These are phyloP conservation scores for Thamnophis sirtalis DNA, from an alignment of 2,113 vertebrate species.

Conservation along the genomic window DNA sequence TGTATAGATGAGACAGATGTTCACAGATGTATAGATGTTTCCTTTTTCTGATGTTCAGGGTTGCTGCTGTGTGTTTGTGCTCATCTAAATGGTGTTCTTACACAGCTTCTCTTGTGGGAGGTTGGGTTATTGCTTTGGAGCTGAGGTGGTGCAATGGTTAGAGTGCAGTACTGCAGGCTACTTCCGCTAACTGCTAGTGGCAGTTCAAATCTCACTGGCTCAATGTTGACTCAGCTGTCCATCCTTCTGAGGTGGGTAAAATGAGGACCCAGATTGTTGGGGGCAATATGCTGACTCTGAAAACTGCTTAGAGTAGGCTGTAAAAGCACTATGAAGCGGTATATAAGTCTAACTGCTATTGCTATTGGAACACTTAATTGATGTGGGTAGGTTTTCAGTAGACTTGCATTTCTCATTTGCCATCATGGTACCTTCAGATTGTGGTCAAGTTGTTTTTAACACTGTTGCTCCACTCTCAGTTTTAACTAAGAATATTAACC, in stretches of 20 bases:
- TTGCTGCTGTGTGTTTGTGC: not conserved
- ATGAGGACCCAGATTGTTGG: too few species aligned
- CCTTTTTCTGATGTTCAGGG: not conserved
- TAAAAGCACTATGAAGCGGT: too few species aligned
- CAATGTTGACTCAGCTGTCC: too few species aligned
- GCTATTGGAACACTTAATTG: not conserved
- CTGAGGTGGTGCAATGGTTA: too few species aligned
- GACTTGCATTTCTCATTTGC: too few species aligned
- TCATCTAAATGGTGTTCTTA: not conserved
- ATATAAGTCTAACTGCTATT: too few species aligned
- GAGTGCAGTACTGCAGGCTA: too few species aligned
- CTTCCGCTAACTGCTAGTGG: too few species aligned
- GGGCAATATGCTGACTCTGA: too few species aligned
- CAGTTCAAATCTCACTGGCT: too few species aligned
- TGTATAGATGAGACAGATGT: not conserved
- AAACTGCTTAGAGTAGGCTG: too few species aligned
- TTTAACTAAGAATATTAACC: slow-evolving; percentile 51
- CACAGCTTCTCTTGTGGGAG: not conserved
- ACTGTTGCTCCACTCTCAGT: slow-evolving; percentile 6
- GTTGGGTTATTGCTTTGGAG: not conserved
- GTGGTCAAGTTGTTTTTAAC: not conserved
- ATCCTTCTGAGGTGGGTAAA: too few species aligned
- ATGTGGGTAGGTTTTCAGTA: not conserved
- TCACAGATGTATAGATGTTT: not conserved
- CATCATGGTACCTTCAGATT: not conserved